Evolutionary conservation across 2,113 vertebrate species (phyloP).

Genomic region (Bufo bufo): DNA sequence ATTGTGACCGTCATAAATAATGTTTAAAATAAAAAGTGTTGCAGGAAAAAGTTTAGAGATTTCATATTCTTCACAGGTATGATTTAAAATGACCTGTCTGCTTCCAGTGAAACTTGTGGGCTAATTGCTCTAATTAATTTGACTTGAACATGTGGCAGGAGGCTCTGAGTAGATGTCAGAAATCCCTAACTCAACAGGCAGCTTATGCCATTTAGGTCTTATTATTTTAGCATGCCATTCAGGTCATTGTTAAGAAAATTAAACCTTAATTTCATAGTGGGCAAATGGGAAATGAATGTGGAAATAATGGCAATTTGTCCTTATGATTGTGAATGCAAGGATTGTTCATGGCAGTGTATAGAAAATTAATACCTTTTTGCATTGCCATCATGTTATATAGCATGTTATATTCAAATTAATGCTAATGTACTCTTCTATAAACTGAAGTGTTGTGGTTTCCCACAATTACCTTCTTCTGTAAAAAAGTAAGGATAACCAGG

Average conservation of each 20-base stretch:
- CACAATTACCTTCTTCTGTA: too few species aligned
- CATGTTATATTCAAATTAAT: too few species aligned
- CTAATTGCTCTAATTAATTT: slow-evolving; percentile 14
- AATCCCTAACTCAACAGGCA: not conserved
- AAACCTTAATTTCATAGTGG: too few species aligned
- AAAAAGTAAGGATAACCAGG: too few species aligned
- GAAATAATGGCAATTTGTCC: not conserved
- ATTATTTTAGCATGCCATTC: not conserved
- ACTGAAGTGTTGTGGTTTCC: too few species aligned
- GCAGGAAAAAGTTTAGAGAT: not conserved
- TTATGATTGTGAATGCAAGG: not conserved
- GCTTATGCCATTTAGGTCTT: not conserved
- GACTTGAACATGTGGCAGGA: slow-evolving; percentile 4
- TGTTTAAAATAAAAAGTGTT: not conserved
- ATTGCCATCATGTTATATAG: too few species aligned
- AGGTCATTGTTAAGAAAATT: not conserved
- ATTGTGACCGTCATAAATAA: not conserved
- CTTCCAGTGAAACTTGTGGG: not conserved
- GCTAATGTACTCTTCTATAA: too few species aligned
- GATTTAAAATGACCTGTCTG: not conserved
- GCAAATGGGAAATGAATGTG: not conserved
- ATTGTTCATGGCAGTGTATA: not conserved
- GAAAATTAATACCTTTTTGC: not conserved
- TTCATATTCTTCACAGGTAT: not conserved
- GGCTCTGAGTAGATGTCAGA: not conserved